These are phyloP conservation scores for Columba livia DNA, from an alignment of 2,113 vertebrate species.

Conservation along the genomic window DNA sequence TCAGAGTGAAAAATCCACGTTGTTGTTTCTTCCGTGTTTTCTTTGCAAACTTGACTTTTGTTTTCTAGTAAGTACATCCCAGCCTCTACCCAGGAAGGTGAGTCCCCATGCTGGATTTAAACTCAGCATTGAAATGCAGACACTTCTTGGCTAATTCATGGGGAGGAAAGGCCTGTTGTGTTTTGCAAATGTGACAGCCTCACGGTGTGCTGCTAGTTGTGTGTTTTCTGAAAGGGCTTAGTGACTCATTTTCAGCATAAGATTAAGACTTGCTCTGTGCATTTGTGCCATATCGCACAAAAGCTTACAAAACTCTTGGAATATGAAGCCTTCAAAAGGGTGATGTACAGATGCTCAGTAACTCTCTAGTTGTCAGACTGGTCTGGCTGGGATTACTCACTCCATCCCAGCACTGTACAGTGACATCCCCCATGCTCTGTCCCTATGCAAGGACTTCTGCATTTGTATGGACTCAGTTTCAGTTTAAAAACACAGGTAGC, in stretches of 20 bases:
- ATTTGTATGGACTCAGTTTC: neutral
- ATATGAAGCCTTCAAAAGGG: neutral
- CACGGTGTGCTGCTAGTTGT: neutral
- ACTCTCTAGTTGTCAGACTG: neutral
- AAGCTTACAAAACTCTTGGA: conserved; percentile 10
- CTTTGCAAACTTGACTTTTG: neutral
- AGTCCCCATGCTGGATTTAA: neutral
- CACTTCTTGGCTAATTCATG: neutral
- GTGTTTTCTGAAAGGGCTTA: neutral
- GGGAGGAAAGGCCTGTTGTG: neutral
- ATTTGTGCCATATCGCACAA: neutral
- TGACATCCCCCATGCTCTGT: neutral
- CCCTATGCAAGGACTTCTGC: neutral
- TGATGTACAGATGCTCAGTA: neutral
- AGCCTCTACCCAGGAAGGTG: neutral
- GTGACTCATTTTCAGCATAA: neutral
- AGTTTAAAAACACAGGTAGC: neutral
- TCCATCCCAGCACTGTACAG: neutral
- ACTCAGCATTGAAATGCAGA: neutral
- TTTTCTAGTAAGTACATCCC: neutral
- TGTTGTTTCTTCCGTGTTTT: neutral
- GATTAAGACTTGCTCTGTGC: neutral
- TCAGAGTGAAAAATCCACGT: neutral
- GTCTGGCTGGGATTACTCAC: neutral
- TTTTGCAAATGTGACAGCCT: neutral